These are phyloP conservation scores for Drosophila takahashii DNA, from an alignment of 1,140 invertebrate genomes.

Conservation along the genomic window DNA sequence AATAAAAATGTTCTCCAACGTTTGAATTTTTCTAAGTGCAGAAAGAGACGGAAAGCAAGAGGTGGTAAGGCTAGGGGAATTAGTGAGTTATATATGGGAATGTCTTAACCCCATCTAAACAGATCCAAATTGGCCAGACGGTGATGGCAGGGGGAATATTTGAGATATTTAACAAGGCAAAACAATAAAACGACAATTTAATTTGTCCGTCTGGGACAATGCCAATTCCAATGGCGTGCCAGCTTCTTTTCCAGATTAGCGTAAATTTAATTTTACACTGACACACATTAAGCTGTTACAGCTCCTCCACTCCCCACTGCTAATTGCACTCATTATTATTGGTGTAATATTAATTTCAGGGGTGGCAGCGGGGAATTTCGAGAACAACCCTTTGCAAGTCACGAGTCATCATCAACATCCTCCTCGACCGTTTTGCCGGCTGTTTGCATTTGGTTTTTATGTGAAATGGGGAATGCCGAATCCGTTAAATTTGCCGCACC, in stretches of 20 bases:
- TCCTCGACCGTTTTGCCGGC: conserved; percentile 28
- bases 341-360: conserved; percentile 69
- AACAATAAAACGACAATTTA: conserved; percentile 82
- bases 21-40: conserved; percentile 4
- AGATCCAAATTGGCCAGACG: conserved; percentile 71
- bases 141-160: conserved; percentile 65
- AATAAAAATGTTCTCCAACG: background rate
- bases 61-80: conserved; percentile 53
- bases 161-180: conserved; percentile 74
- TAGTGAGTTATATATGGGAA: conserved; percentile 79
- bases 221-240: conserved; percentile 47
- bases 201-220: conserved; percentile 57
- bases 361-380: conserved; percentile 8
- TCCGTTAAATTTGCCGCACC: conserved; percentile 62
- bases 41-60: background rate
- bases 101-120: conserved; percentile 82
- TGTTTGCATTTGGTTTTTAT: conserved; percentile 82
- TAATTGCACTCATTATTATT: conserved; percentile 82
- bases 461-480: conserved; percentile 31
- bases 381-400: conserved; percentile 43
- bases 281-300: conserved; percentile 79
- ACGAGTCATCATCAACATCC: conserved; percentile 20
- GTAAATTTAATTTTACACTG: conserved; percentile 79
- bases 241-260: conserved; percentile 56
- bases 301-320: background rate